Evolutionary conservation across 1,140 invertebrate genomes (phyloP).

Genomic region (Hycleus phaleratus): DNA sequence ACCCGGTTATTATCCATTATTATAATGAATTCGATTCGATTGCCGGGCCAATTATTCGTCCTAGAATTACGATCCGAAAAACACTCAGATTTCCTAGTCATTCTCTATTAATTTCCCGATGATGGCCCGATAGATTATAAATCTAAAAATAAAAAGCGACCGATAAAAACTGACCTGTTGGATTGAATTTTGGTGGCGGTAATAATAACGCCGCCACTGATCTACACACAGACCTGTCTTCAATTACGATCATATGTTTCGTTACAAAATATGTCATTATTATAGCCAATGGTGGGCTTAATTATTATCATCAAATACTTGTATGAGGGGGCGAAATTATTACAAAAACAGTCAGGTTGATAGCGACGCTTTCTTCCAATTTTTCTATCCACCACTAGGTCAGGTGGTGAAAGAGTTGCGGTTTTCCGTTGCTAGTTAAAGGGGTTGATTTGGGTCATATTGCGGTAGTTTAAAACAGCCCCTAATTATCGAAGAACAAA

Average conservation of each 20-base stretch:
- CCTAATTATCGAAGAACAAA: no score
- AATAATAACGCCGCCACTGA: no score
- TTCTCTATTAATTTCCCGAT: background rate
- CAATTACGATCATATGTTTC: slow-evolving; percentile 11
- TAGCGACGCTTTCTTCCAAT: background rate
- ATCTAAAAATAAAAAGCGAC: no score
- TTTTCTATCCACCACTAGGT: slow-evolving; percentile 11
- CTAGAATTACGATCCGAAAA: slow-evolving; percentile 9
- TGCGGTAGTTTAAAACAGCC: no score
- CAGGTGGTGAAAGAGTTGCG: slow-evolving; percentile 4
- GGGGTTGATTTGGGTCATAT: background rate
- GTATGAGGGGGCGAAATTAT: background rate
- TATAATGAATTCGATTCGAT: slow-evolving; percentile 18
- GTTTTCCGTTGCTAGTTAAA: background rate
- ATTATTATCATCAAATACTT: slow-evolving; percentile 6
- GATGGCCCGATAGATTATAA: no score
- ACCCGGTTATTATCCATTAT: slow-evolving; percentile 17
- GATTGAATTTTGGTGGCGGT: no score
- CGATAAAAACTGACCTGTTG: no score
- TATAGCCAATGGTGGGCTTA: background rate
- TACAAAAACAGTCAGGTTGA: background rate
- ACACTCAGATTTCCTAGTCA: background rate
- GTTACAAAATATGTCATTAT: slow-evolving; percentile 14
- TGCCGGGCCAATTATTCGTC: slow-evolving; percentile 6
- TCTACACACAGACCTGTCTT: background rate